These are phyloP conservation scores for Eristalis intricaria DNA, from an alignment of 2,888 invertebrate species.

Conservation along the genomic window DNA sequence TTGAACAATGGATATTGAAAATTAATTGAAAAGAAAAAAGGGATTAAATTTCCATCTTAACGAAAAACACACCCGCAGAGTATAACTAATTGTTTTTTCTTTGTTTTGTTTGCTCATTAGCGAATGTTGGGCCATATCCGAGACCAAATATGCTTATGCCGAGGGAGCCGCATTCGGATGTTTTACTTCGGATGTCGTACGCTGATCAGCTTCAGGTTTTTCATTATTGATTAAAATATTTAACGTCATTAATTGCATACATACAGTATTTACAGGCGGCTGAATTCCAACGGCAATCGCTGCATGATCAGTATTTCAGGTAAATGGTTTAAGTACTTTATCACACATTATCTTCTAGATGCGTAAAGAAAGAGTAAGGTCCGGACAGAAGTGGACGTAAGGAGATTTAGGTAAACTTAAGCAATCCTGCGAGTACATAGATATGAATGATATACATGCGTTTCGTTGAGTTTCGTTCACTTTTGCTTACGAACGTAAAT, in stretches of 20 bases:
- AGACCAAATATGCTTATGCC: constrained; percentile 82
- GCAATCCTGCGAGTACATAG: too few relatives aligned
- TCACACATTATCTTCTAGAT: not conserved
- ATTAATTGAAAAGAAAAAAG: not conserved
- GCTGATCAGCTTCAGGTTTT: constrained; percentile 82
- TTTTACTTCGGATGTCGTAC: constrained; percentile 81
- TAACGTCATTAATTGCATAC: constrained; percentile 81
- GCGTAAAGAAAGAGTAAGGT: constrained; percentile 26
- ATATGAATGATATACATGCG: too few relatives aligned
- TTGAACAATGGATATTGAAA: not conserved
- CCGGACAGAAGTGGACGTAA: not conserved
- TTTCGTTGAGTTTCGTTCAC: too few relatives aligned
- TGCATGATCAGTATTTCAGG: constrained; percentile 82
- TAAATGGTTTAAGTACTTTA: constrained; percentile 72
- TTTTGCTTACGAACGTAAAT: too few relatives aligned
- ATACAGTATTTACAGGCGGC: constrained; percentile 82
- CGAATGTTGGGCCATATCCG: constrained; percentile 82
- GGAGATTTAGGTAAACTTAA: not conserved
- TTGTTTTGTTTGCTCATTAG: constrained; percentile 70
- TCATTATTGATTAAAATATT: constrained; percentile 76
- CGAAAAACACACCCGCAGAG: not conserved
- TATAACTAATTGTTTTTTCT: constrained; percentile 3
- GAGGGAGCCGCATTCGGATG: constrained; percentile 82
- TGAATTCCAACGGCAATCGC: constrained; percentile 81
- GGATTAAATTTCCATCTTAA: constrained; percentile 13